phyloP scores from a whole-genome alignment of 2,113 vertebrate species.

The Gyps fulvus region DNA sequence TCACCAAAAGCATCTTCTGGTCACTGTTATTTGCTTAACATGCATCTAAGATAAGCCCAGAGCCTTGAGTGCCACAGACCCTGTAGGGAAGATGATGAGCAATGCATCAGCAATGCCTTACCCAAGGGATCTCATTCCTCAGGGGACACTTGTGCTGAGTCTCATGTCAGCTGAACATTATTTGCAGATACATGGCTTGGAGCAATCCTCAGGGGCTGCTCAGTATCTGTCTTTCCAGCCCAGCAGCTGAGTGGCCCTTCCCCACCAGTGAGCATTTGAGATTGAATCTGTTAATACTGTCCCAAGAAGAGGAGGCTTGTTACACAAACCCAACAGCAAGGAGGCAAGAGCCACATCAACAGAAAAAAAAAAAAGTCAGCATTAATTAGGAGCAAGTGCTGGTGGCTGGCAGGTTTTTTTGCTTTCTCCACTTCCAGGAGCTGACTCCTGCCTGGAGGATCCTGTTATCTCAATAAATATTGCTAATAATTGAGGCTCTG shows the following conservation, averaged over 20 bases:
- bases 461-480: constrained; percentile 18
- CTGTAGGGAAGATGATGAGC: neutral
- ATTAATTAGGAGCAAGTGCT: neutral
- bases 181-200: neutral
- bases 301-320: neutral
- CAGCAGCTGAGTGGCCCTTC: neutral
- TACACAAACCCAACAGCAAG: neutral
- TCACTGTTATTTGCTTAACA: neutral
- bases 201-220: neutral
- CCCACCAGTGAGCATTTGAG: neutral
- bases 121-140: neutral
- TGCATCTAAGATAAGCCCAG: neutral
- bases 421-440: neutral
- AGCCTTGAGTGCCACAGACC: neutral
- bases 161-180: neutral
- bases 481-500: constrained; percentile 13
- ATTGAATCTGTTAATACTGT: neutral
- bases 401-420: neutral
- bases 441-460: constrained; percentile 8
- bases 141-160: neutral
- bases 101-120: neutral
- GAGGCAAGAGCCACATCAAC: neutral
- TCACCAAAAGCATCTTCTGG: neutral
- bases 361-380: neutral
- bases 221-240: neutral